phyloP scores from a whole-genome alignment of 2,113 vertebrate genomes.

The Probosciger aterrimus region DNA sequence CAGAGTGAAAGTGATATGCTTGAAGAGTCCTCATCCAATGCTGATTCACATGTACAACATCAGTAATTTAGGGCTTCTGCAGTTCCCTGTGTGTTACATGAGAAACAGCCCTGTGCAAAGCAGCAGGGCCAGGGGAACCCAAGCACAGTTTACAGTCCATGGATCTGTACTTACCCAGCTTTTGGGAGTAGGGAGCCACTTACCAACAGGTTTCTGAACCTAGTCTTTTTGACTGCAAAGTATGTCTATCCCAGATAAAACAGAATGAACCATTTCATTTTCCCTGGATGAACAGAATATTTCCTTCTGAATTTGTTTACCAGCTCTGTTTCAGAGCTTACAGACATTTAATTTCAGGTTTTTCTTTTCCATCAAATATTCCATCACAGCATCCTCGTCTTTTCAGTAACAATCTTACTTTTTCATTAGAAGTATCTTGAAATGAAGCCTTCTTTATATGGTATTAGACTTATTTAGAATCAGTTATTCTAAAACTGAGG shows the following conservation, averaged over 20 bases:
- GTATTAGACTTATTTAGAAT: background rate
- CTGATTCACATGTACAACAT: background rate
- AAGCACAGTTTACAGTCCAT: background rate
- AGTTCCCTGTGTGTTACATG: rapidly evolving
- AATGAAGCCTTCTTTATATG: background rate
- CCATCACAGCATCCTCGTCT: background rate
- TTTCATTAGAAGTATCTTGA: background rate
- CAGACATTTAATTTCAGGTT: background rate
- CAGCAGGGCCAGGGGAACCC: background rate
- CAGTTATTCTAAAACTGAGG: background rate
- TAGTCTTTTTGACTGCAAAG: background rate
- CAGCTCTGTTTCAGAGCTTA: background rate
- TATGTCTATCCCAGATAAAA: background rate
- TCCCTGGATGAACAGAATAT: background rate
- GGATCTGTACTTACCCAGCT: background rate
- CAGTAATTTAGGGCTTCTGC: background rate
- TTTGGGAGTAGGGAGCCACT: background rate
- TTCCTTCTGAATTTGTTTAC: background rate
- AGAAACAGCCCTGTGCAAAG: background rate
- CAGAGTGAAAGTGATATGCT: background rate
- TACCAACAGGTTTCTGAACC: background rate
- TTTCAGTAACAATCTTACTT: background rate
- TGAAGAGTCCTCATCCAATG: background rate
- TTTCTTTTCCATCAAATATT: background rate
- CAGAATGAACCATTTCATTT: background rate